Conservation (phyloP, 2,888 invertebrate species). For the Sinopyrophorus schimmeli region DNA sequence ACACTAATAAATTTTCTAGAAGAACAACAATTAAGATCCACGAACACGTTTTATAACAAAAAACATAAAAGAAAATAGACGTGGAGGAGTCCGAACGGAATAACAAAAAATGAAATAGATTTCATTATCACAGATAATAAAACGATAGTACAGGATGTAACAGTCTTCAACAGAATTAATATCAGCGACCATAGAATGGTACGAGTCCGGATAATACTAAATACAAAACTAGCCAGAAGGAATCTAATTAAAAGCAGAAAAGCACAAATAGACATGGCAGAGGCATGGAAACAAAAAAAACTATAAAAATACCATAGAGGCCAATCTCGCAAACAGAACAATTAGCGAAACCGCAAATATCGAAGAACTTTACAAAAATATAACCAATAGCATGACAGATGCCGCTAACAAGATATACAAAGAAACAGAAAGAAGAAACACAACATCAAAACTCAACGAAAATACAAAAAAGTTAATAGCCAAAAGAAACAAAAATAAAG, state of each 20-base stretch:
- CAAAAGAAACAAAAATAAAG: constrained; percentile 3
- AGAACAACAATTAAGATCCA: background rate
- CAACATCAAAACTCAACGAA: constrained; percentile 4
- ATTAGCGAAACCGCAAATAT: background rate
- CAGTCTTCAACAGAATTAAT: background rate
- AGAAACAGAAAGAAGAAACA: constrained; percentile 2
- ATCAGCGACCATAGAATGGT: constrained; percentile 1
- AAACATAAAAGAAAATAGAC: no score
- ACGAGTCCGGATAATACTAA: constrained; percentile 5
- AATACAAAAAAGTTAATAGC: constrained; percentile 1
- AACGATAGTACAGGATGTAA: no score
- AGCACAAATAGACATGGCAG: background rate
- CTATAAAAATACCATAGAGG: constrained; percentile 1
- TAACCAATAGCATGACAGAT: background rate
- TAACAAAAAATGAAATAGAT: no score
- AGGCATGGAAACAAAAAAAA: background rate
- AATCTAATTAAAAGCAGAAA: background rate
- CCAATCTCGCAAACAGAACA: constrained; percentile 1
- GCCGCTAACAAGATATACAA: constrained; percentile 2
- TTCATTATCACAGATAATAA: no score
- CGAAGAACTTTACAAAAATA: constrained; percentile 1
- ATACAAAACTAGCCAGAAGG: background rate
- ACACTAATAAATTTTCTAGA: background rate
- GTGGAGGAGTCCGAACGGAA: no score
- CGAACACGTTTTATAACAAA: no score